Evolutionary conservation across 2,797 vertebrate species (phyloP).

Genomic region (Myotis vivesi): DNA sequence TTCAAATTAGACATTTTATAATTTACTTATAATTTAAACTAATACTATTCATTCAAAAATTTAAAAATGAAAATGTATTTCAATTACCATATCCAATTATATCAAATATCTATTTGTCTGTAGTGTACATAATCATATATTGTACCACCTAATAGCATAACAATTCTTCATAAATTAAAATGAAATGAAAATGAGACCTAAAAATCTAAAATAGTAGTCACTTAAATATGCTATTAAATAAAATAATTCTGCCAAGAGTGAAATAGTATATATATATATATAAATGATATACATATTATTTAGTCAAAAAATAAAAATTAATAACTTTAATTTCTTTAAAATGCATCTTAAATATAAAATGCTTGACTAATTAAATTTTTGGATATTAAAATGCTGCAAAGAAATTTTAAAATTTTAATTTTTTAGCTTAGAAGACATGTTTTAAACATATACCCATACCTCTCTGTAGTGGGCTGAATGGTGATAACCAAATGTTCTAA

Average conservation of each 20-base stretch:
- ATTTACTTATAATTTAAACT: neutral
- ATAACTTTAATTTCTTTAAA: slow-evolving; percentile 39
- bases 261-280: neutral
- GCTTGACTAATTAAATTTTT: slow-evolving; percentile 1
- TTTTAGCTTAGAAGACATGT: slow-evolving; percentile 38
- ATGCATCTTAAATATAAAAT: slow-evolving; percentile 15
- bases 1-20: neutral
- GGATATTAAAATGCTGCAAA: neutral
- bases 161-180: neutral
- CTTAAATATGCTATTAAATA: slow-evolving; percentile 35
- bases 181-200: slow-evolving; percentile 14
- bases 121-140: neutral
- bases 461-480: neutral
- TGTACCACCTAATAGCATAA: neutral
- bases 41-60: slow-evolving; percentile 32
- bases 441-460: neutral
- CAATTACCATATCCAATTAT: neutral
- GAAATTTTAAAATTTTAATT: neutral
- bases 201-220: slow-evolving; percentile 16
- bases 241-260: neutral
- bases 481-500: neutral
- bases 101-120: neutral
- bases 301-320: neutral
- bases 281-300: neutral
- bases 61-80: slow-evolving; percentile 29